A percentile compares a stretch with the other conserved stretches of the same genome.
phyloP scores from a whole-genome alignment of 2,888 invertebrate species.

The Drosophila anomelani region DNA sequence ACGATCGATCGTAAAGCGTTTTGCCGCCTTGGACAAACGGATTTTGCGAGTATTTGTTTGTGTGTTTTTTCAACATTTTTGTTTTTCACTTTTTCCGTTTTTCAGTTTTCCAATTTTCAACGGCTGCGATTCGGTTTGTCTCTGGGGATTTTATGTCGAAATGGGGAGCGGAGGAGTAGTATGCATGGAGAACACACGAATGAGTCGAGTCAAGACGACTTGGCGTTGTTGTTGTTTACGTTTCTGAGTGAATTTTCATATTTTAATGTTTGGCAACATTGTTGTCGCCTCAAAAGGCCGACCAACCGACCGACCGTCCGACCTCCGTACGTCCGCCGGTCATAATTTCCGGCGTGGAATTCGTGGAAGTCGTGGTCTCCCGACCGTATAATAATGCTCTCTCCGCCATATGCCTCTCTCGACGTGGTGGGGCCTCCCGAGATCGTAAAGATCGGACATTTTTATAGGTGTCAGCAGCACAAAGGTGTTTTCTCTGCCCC shows the following conservation, averaged over 20 bases:
- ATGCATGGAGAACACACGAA: not conserved
- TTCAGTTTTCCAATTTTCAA: conserved; percentile 56
- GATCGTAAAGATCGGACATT: conserved; percentile 62
- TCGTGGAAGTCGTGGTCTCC: conserved; percentile 71
- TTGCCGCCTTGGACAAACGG: conserved; percentile 59
- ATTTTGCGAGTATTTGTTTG: conserved; percentile 26
- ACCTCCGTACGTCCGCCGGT: conserved; percentile 65
- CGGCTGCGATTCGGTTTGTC: conserved; percentile 18
- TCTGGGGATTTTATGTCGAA: conserved; percentile 42
- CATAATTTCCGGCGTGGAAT: conserved; percentile 82
- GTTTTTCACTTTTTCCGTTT: conserved; percentile 9
- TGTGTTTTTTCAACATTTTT: not conserved
- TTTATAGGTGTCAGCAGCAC: conserved; percentile 71
- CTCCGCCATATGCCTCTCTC: conserved; percentile 11
- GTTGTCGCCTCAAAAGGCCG: conserved; percentile 68
- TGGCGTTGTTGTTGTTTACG: conserved; percentile 63
- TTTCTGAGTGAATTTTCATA: conserved; percentile 81
- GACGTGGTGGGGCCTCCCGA: conserved; percentile 19
- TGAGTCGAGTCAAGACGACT: conserved; percentile 42
- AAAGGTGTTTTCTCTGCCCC: conserved; percentile 68
- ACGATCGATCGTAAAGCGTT: conserved; percentile 82
- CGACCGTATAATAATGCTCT: conserved; percentile 59
- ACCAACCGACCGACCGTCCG: conserved; percentile 21
- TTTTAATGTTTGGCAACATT: conserved; percentile 80
- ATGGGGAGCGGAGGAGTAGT: conserved; percentile 10